These are phyloP conservation scores for Lutjanus campechanus DNA, from an alignment of 2,797 vertebrate species.

Conservation along the genomic window DNA sequence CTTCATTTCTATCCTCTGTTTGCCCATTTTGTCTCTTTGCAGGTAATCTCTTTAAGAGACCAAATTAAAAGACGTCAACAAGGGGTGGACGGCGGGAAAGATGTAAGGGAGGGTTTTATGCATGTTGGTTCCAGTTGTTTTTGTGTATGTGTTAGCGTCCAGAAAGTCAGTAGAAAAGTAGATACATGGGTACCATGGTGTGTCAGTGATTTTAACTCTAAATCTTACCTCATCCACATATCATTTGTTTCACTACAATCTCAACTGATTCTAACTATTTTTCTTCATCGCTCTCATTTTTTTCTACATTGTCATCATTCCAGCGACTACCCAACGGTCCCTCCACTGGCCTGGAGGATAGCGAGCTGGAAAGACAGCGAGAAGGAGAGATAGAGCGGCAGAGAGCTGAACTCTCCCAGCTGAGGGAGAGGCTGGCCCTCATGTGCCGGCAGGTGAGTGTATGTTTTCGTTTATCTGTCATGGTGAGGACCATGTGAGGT, in stretches of 20 bases:
- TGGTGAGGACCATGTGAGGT: neutral
- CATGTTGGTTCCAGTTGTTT: slow-evolving; percentile 79
- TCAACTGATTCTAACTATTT: slow-evolving; percentile 42
- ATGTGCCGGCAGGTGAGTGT: slow-evolving; percentile 92
- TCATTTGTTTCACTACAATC: slow-evolving; percentile 16
- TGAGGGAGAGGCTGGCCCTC: slow-evolving; percentile 92
- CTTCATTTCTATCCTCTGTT: slow-evolving; percentile 38
- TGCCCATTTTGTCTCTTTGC: slow-evolving; percentile 64
- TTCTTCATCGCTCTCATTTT: slow-evolving; percentile 43
- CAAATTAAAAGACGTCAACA: slow-evolving; percentile 90
- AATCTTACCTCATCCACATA: slow-evolving; percentile 2
- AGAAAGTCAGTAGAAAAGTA: slow-evolving; percentile 71
- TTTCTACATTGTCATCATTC: slow-evolving; percentile 22
- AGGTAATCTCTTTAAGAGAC: slow-evolving; percentile 89
- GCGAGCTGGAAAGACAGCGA: slow-evolving; percentile 88
- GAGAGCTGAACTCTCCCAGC: slow-evolving; percentile 91
- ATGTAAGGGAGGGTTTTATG: slow-evolving; percentile 86
- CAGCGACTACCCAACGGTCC: slow-evolving; percentile 88
- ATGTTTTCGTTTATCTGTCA: neutral
- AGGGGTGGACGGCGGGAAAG: slow-evolving; percentile 88
- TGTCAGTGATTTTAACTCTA: slow-evolving; percentile 56
- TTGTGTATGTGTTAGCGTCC: slow-evolving; percentile 75
- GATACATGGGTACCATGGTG: slow-evolving; percentile 67
- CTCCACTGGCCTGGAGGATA: slow-evolving; percentile 86
- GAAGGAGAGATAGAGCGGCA: slow-evolving; percentile 92